Evolutionary conservation across 2,888 invertebrate genomes (phyloP), one percentile per base, ranked within the genome.

Genomic region (Acrobasis consociella): DNA sequence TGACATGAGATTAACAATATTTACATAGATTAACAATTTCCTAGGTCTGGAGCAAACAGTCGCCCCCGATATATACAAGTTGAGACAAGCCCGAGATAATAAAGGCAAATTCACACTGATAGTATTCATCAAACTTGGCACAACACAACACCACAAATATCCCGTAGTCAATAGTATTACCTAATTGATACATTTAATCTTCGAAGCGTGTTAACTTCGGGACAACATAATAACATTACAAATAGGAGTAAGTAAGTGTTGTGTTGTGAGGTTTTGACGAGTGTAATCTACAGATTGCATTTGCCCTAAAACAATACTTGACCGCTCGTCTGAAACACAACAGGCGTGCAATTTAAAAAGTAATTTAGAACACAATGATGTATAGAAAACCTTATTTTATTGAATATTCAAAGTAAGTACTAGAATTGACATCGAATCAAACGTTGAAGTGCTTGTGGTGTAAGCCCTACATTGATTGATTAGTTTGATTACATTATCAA

Each of bases 1-100:
- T 85, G 78, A 83, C 76, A 83, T 77, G 72, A 78, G 76, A 77
- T 77, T 84, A 87, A 88, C 86, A 85, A 87, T 90, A 90, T 89
- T 87, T 90, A 90, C 89, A 89, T 81, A 81, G 80, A 78, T 82
- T 81, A 87, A 87, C 85, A 87, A 83, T 76, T 80, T 74, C 72
- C 73, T 82, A 82, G 70, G 75, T 78, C 75, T 78, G 74, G 70
- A 77, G 75, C 78, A 72, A 65, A 63, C 55, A 13, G 60, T 60
- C 60, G 63, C 67, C 63, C 68, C 64, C 59, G 22, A 58, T 73
- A 73, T 72, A 59, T 74, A 73, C 69, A 73, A 60, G 55, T 61
- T 62, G 59, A 63, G 39, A 58, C 65, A 31, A 49, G 37, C 42
- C 53, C 53, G 22, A 53, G 42, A 22, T 17, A 60, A 60, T 37